These are phyloP conservation scores for Druceiella hillmani DNA, from an alignment of 2,888 invertebrate genomes.

Conservation along the genomic window DNA sequence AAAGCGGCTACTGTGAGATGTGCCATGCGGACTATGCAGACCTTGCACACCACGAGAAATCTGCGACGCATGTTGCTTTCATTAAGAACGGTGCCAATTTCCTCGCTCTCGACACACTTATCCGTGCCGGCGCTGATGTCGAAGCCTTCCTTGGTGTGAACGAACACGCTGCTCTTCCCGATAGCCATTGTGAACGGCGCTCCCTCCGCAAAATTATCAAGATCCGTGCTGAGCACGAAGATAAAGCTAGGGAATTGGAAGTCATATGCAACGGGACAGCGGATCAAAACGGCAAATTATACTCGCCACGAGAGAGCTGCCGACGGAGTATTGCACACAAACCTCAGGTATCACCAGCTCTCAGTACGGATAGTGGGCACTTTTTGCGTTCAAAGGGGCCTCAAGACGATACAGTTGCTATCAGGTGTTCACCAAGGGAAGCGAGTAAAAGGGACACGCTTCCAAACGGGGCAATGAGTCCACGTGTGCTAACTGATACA, in stretches of 20 bases:
- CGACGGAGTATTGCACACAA: slow-evolving; percentile 1
- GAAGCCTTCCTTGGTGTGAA: slow-evolving; percentile 61
- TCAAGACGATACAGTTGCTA: no score
- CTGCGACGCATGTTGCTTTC: slow-evolving; percentile 68
- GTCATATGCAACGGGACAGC: slow-evolving; percentile 26
- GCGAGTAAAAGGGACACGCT: slow-evolving; percentile 2
- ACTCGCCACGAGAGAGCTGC: slow-evolving; percentile 10
- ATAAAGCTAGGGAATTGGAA: slow-evolving; percentile 23
- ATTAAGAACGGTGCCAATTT: slow-evolving; percentile 71
- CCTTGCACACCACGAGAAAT: slow-evolving; percentile 64
- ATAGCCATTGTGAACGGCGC: slow-evolving; percentile 35
- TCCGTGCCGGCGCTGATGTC: slow-evolving; percentile 61
- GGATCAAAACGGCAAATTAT: slow-evolving; percentile 27
- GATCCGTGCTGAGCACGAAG: slow-evolving; percentile 32
- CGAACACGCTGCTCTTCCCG: slow-evolving; percentile 41
- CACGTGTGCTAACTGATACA: slow-evolving; percentile 5
- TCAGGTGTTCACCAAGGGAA: slow-evolving; percentile 14
- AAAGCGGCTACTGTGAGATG: slow-evolving; percentile 73
- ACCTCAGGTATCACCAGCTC: slow-evolving; percentile 27
- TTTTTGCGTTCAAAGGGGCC: slow-evolving; percentile 33
- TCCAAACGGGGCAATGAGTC: slow-evolving; percentile 15
- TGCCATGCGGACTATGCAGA: slow-evolving; percentile 71
- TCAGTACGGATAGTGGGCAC: slow-evolving; percentile 28
- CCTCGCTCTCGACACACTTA: slow-evolving; percentile 66
- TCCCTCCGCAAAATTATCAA: slow-evolving; percentile 38